Percentiles rank a stretch among this genome's conserved stretches.
Conservation (phyloP, 2,888 invertebrate genomes). For the Bunonema sp. region DNA sequence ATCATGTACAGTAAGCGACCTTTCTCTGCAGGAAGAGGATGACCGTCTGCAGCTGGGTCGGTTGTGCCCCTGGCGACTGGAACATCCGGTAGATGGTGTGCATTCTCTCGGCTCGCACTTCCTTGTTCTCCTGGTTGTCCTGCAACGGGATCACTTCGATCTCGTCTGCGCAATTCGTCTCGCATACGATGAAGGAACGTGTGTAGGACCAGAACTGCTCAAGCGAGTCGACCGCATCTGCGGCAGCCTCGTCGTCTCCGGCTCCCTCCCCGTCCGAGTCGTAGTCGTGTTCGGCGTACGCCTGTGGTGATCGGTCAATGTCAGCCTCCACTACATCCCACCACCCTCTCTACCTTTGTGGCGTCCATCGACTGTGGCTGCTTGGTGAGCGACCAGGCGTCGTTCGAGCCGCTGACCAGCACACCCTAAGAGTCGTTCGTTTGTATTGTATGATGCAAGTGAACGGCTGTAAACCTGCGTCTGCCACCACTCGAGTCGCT, state of each 20-base stretch:
- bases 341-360: too few relatives aligned
- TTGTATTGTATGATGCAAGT: too few relatives aligned
- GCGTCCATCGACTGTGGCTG: too few relatives aligned
- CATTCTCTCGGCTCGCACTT: constrained; percentile 26
- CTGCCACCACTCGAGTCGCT: constrained; percentile 26
- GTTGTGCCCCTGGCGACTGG: constrained; percentile 15
- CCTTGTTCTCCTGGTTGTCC: constrained; percentile 17
- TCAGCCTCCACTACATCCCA: too few relatives aligned
- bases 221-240: constrained; percentile 18
- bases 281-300: too few relatives aligned
- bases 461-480: constrained; percentile 5
- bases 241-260: constrained; percentile 9
- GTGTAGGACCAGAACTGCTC: constrained; percentile 41
- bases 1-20: too few relatives aligned
- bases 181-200: constrained; percentile 15
- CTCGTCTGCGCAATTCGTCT: neutral
- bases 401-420: too few relatives aligned
- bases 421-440: too few relatives aligned
- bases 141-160: constrained; percentile 4
- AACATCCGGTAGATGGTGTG: constrained; percentile 31
- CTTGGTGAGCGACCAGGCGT: too few relatives aligned
- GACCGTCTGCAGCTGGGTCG: constrained; percentile 26
- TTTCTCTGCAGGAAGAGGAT: constrained; percentile 32
- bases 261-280: constrained; percentile 10
- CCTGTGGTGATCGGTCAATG: too few relatives aligned